Evolutionary conservation across 2,113 vertebrate genomes (phyloP), one percentile per base, ranked within the genome.

Genomic region (Clinocottus analis): DNA sequence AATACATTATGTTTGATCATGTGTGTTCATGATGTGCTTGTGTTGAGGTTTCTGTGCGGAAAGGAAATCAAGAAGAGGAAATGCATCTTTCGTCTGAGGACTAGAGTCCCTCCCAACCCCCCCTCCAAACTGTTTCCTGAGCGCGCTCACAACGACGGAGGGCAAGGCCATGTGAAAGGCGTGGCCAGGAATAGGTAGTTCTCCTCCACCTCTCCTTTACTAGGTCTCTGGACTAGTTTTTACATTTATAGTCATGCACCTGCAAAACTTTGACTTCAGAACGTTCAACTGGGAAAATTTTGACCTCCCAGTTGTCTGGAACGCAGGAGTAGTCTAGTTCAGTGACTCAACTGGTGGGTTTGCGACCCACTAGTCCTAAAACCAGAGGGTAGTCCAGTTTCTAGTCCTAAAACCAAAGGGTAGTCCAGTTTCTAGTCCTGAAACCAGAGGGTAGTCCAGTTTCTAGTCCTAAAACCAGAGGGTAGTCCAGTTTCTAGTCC

Each of bases 11-110:
- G 6, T 25, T 3, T 25, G 53, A 56, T 56, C 23, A 2, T 27
- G 12, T 27, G 53, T 56, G 23, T 56, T 56, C 2, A 56, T 27
- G 53, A 13, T 33, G 3, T 59, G 45, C 25, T 16, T 55, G 63
- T 70, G 31, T 86, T 21, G 68, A 99, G 98, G 93, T 99, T 99
- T 82, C 95, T 99, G 49, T 99, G 97, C 0, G 98, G 98, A 63
- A 99, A 98, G 72, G 98, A 99, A 90, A 98, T 99, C 4, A 99
- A 99, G 61, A 99, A 99, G 92, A 98, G 98, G 93, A 99, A 99
- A 83, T 98, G 97, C 89, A 98, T 99, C 84, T 99, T 99, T 62
- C 96, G 98, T n/a, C 91, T 99, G 82, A 93, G 97, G 33, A 96
- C 97, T 25, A 93, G 98, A 0, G 98, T 99, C 4, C 98, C 98